Evolutionary conservation across 2,888 invertebrate genomes (phyloP).

Genomic region (Ypsolopha sequella): DNA sequence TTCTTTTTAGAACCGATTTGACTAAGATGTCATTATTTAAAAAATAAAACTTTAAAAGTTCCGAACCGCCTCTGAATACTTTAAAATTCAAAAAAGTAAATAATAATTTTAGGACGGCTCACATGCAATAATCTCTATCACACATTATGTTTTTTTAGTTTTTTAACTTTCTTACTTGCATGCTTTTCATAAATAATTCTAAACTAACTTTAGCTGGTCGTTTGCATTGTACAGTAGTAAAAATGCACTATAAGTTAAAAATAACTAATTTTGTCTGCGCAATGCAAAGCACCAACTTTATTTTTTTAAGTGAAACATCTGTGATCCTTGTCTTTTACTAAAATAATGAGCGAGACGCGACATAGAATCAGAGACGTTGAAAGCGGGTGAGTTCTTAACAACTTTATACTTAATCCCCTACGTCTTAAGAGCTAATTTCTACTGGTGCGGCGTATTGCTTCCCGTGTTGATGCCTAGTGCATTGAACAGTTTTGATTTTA

Average conservation of each 20-base stretch:
- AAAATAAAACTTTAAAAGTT: constrained; percentile 7
- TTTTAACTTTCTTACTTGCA: constrained; percentile 38
- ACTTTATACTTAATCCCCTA: constrained; percentile 2
- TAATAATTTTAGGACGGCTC: not conserved
- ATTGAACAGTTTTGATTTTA: constrained; percentile 89
- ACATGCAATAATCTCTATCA: constrained; percentile 8
- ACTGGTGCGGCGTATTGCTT: constrained; percentile 58
- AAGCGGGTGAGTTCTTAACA: not conserved
- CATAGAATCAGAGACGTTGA: not conserved
- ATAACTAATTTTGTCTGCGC: constrained; percentile 11
- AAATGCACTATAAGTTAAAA: constrained; percentile 4
- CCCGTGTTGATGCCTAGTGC: constrained; percentile 84
- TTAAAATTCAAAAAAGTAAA: not conserved
- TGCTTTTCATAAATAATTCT: constrained; percentile 62
- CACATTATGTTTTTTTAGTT: constrained; percentile 18
- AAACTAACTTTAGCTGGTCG: constrained; percentile 26
- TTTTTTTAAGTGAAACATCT: not conserved
- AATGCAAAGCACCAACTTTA: not conserved
- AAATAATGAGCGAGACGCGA: not conserved
- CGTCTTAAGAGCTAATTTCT: constrained; percentile 18
- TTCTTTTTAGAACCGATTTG: constrained; percentile 5
- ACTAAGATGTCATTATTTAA: constrained; percentile 7
- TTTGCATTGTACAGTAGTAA: not conserved
- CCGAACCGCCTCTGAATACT: constrained; percentile 5
- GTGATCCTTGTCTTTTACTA: not conserved